Base-by-base conservation (phyloP, 2,888 invertebrate species). In the Idaea biselata region DNA sequence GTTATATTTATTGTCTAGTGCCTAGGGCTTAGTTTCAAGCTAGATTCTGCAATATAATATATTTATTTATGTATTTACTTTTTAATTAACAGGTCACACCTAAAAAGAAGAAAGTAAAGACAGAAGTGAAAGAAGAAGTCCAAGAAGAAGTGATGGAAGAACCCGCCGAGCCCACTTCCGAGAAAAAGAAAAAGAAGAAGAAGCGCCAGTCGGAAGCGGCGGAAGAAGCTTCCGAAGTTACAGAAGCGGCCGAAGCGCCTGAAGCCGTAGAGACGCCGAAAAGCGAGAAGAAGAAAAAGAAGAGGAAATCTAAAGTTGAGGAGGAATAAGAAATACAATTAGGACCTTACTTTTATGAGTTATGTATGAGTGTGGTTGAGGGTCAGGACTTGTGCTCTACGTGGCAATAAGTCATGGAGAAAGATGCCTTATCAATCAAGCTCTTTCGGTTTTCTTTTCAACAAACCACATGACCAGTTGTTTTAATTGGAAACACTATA, bases 101-200 rank as follows among this genome's bases (percentile, higher is more conserved):
- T 0, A 93, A 93, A 76, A 93, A 93, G 77, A 86, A 88, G 66
- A 82, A 85, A 68, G 67, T 70, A 55, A 80, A 81, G 67, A 71
- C 73, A 4, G 64, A 59, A 6, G 67, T 65, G 25, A 61, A 69
- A n/a, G 53, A 75, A 66, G 76, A 73, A 59, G 70, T 70, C 5
- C 60, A 68, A 63, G 70, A 68, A 54, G 68, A 71, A 66, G 33
- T 62, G 59, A 77, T 67, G 73, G 68, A 74, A 3, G 76, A 76
- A 18, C 61, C 72, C 8, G 71, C 79, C 18, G 79, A 76, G 56
- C 81, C 81, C 1, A 71, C 76, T 16, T 86, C 87, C 17, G 93
- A 93, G 72, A 93, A 93, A 65, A 93, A 93, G 73, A 88, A 88
- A 68, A 93, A 93, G 73, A 93, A 93, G 75, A 93, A 93, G 75